Evolutionary conservation across 2,888 invertebrate genomes (phyloP), one percentile per base, ranked within the genome.

Genomic region (Phoenoteleia sp.): DNA sequence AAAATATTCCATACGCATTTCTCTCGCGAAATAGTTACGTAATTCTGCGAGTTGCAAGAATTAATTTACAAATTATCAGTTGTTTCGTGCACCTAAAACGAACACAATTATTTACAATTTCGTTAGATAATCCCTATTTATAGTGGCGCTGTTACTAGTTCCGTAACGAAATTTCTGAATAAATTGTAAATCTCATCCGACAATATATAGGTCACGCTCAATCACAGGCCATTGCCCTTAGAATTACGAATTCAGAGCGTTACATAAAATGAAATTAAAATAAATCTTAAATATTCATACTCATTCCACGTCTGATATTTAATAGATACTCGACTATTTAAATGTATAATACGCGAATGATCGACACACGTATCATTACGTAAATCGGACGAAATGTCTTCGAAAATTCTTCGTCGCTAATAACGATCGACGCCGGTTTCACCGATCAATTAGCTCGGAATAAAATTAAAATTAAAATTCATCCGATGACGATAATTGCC

Each of bases 301-400:
- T 69, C 42, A 6, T 45, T 66, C 27, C 49, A 69, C 42, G 52
- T 60, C 62, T 79, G 62, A 79, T 79, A 79, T 79, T 79, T 69
- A 60, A 69, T 69, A 69, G 27, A 62, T 25, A 21, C 47, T 49
- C 17, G 47, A 25, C 52, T 67, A 52, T 79, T 69, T 79, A 62
- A 79, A 54, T 79, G 54, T 58, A 69, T 49, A 69, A 52, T 69
- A n/a, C n/a, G 27, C 39, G 19, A 58, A 58, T 58, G 75, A 76
- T 76, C 64, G 60, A 76, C 66, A 17, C 17, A 47, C 15, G 54
- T 27, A 23, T 45, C 19, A 56, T 79, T 69, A 69, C 60, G 69
- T 62, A 69, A 69, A 69, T 45, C 42, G 21, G 19, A 62, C 77
- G 15, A 69, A 69, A 42, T 69, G 36, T 49, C 25, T 47, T 67